Evolutionary conservation across 2,113 vertebrate genomes (phyloP), one percentile per base, ranked within the genome.

Genomic region (Daubentonia madagascariensis): DNA sequence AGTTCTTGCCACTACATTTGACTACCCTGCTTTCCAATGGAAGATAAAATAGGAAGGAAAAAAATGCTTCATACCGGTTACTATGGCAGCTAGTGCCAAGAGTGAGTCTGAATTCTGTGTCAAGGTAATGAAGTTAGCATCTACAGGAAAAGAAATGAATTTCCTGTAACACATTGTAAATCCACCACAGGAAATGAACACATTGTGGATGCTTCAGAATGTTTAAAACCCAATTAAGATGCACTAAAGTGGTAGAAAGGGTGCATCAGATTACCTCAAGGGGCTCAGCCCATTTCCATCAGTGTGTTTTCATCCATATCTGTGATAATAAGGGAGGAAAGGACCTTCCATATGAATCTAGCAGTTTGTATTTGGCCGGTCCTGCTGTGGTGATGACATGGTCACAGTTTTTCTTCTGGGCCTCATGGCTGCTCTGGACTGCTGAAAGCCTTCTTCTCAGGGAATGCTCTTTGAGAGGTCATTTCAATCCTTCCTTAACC

Each of bases 81-180:
- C 97, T 97, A 98, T 99, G 98, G 98, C 92, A 98, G 98, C 99
- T 98, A 98, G 98, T 98, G 98, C 98, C 98, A 98, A 98, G 97
- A 99, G 98, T 98, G 97, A 98, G 96, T 97, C 98, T 98, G 98
- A 99, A 98, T 98, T 99, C 98, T 98, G 97, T 98, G 98, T 96
- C 97, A 98, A 98, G 98, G 97, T 98, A 99, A 99, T 99, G 98
- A 99, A 99, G 99, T 98, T 99, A 98, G 98, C 98, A 98, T 98
- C 98, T 98, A 99, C 98, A 98, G 97, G 97, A 98, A 98, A 98
- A 99, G 98, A 98, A 98, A 99, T 98, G 97, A 98, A 99, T 99
- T 99, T 99, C 98, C 98, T 99, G 98, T 98, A 98, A 98, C 94
- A 98, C 96, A 87, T 96, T 98, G 95, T 98, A 98, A 98, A 99